phyloP scores from a whole-genome alignment of 2,113 vertebrate species.

The Bucco capensis region DNA sequence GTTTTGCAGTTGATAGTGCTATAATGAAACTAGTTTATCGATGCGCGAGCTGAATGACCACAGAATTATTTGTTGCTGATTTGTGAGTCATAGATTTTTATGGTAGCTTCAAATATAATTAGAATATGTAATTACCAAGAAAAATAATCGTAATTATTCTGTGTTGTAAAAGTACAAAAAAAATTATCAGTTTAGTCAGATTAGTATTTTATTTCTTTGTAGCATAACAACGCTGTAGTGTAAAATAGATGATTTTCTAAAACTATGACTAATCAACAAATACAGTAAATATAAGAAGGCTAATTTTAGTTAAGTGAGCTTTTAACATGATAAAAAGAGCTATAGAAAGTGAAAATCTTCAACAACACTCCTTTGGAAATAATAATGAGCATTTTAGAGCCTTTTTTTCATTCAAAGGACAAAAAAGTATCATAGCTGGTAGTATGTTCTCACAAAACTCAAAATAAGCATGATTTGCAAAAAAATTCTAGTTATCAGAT shows the following conservation, averaged over 20 bases:
- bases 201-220: conserved; percentile 15
- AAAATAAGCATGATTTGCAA: not conserved
- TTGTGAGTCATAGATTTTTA: conserved; percentile 50
- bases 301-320: not conserved
- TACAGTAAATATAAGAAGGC: too few relatives aligned
- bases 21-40: conserved; percentile 39
- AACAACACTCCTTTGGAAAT: not conserved
- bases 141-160: conserved; percentile 49
- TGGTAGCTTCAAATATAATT: conserved; percentile 37
- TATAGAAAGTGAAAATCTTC: not conserved
- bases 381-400: not conserved
- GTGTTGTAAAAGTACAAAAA: not conserved
- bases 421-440: not conserved
- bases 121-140: conserved; percentile 48
- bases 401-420: not conserved
- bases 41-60: conserved; percentile 1
- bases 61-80: conserved; percentile 50
- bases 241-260: conserved; percentile 23
- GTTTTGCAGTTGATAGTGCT: conserved; percentile 39
- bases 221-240: not conserved
- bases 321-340: not conserved
- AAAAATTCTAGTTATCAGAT: not conserved
- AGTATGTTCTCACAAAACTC: not conserved
- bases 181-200: conserved; percentile 3
- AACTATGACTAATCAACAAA: too few relatives aligned